Percentiles rank a stretch among this genome's conserved stretches.
Evolutionary conservation across 2,888 invertebrate genomes (phyloP).

Genomic region (Shargacucullia verbasci): DNA sequence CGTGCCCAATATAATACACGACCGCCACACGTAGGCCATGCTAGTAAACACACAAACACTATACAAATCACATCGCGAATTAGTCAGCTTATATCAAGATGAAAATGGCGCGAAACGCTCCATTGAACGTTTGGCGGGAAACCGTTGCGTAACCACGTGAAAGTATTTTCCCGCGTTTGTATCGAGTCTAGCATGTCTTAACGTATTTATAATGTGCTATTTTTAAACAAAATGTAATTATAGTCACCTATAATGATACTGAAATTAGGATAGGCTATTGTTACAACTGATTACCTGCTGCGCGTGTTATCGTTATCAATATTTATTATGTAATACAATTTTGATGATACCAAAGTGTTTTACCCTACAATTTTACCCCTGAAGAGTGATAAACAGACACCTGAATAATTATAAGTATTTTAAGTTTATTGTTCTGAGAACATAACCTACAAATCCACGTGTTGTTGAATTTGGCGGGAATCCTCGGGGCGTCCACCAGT

Average conservation of each 20-base stretch:
- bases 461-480: slow-evolving; percentile 81
- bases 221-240: slow-evolving; percentile 31
- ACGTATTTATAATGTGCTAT: slow-evolving; percentile 43
- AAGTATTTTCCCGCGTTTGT: slow-evolving; percentile 70
- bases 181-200: slow-evolving; percentile 10
- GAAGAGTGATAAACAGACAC: slow-evolving; percentile 20
- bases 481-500: slow-evolving; percentile 70
- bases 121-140: slow-evolving; percentile 86
- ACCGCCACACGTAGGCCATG: slow-evolving; percentile 60
- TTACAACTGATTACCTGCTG: slow-evolving; percentile 2
- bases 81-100: slow-evolving; percentile 66
- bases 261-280: slow-evolving; percentile 2
- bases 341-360: background rate
- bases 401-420: slow-evolving; percentile 17
- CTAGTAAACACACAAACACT: slow-evolving; percentile 55
- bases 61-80: slow-evolving; percentile 65
- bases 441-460: slow-evolving; percentile 64
- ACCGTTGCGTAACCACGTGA: slow-evolving; percentile 78
- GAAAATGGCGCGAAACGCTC: slow-evolving; percentile 85
- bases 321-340: slow-evolving; percentile 23
- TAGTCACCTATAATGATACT: slow-evolving; percentile 2
- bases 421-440: slow-evolving; percentile 59
- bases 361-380: slow-evolving; percentile 9
- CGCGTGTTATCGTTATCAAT: slow-evolving; percentile 15
- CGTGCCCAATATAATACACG: slow-evolving; percentile 70